Evolutionary conservation across 2,888 invertebrate species (phyloP), one percentile per base, ranked within the genome.

Genomic region (Spodoptera exigua): DNA sequence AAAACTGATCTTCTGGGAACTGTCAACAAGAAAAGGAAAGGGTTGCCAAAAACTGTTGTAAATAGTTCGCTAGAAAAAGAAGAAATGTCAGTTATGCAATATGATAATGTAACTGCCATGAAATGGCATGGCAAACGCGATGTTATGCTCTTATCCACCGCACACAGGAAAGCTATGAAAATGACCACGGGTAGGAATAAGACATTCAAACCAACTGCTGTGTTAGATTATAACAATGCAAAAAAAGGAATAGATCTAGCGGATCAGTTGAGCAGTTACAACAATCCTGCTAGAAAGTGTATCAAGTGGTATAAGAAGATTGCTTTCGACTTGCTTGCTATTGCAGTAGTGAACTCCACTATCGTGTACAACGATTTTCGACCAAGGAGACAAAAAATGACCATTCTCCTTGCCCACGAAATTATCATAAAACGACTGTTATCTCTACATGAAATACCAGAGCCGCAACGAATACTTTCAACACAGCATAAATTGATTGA

Each of bases 291-390:
- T 16, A 46, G 17, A 46, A 35, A 46, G 34, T 34, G 34, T 3
- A n/a, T 45, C 18, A 45, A 12, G 32, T 45, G 45, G 45, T 45
- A 45, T 21, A 45, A 34, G 16, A 45, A 45, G 32, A n/a, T 45
- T 32, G 45, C 45, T 32, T 14, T 32, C 0, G 45, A 34, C 32
- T 32, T 34, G 11, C 45, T 45, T 14, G 27, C 32, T 21, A 45
- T 45, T 13, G 27, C 45, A 32, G 32, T 45, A 14, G 32, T 45
- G 16, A 45, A 45, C 32, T 45, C 44, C 4, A 32, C 16, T 27
- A 13, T 45, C 14, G 32, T 45, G 27, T 45, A 21, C 12, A 16
- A 45, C 32, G 34, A 45, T 43, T n/a, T n/a, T n/a, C n/a, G n/a
- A n/a, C n/a, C n/a, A n/a, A n/a, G n/a, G n/a, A n/a, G n/a, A n/a